These are phyloP conservation scores for Irena cyanogastra DNA, from an alignment of 2,113 vertebrate genomes.

Conservation along the genomic window DNA sequence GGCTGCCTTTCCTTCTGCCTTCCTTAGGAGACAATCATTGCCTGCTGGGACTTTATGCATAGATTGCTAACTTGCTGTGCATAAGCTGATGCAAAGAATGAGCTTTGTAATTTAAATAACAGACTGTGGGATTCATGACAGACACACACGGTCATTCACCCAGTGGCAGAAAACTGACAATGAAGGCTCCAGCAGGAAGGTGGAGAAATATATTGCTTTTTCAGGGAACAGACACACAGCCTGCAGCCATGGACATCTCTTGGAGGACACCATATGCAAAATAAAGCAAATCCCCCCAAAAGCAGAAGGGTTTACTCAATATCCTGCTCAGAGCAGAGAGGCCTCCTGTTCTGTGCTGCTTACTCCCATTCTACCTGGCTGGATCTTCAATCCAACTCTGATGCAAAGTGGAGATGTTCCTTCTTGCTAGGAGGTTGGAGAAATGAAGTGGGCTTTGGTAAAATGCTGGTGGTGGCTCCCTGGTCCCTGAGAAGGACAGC, in stretches of 20 bases:
- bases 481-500: background rate
- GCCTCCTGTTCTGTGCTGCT: background rate
- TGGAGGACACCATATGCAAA: background rate
- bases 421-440: background rate
- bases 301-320: background rate
- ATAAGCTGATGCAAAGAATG: slow-evolving; percentile 22
- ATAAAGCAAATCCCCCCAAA: background rate
- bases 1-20: slow-evolving; percentile 26
- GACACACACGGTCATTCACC: background rate
- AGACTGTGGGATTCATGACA: slow-evolving; percentile 32
- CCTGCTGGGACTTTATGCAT: slow-evolving; percentile 60
- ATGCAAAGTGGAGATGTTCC: background rate
- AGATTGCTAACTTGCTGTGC: slow-evolving; percentile 58
- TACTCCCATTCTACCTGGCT: background rate
- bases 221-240: background rate
- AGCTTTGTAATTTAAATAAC: slow-evolving; percentile 62
- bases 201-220: background rate
- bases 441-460: background rate
- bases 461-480: background rate
- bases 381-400: background rate
- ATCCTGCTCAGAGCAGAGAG: background rate
- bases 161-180: background rate
- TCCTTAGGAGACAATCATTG: slow-evolving; percentile 48
- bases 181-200: background rate
- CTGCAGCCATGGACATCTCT: background rate